Evolutionary conservation across 2,113 vertebrate species (phyloP).

Genomic region (Erinaceus europaeus): DNA sequence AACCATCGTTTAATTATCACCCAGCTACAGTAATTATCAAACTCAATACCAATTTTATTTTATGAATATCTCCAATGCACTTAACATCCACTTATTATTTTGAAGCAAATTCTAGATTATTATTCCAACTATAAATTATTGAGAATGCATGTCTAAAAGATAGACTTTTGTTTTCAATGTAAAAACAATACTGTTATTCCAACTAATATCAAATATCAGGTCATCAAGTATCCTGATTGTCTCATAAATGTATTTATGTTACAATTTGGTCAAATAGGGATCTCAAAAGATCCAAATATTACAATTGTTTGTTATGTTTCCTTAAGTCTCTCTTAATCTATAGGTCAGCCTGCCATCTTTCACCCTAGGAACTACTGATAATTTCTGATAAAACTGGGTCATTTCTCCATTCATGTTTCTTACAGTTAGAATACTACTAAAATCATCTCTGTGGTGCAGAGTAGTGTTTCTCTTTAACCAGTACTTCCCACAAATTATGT

Average conservation of each 20-base stretch:
- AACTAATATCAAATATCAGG: slow-evolving; percentile 27
- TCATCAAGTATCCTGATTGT: slow-evolving; percentile 26
- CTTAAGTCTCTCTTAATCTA: slow-evolving; percentile 34
- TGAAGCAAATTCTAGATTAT: slow-evolving; percentile 33
- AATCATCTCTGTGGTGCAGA: slow-evolving; percentile 20
- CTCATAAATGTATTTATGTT: slow-evolving; percentile 38
- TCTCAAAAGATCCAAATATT: neutral
- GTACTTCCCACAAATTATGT: slow-evolving; percentile 41
- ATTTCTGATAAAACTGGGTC: slow-evolving; percentile 48
- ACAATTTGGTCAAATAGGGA: slow-evolving; percentile 30
- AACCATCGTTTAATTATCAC: slow-evolving; percentile 30
- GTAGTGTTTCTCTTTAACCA: slow-evolving; percentile 25
- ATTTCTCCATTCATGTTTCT: slow-evolving; percentile 22
- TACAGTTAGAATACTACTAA: slow-evolving; percentile 9
- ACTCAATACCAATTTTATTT: slow-evolving; percentile 33
- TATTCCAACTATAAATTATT: slow-evolving; percentile 41
- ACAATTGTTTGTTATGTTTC: neutral
- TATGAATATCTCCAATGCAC: neutral
- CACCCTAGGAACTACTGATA: neutral
- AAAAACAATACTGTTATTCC: slow-evolving; percentile 15
- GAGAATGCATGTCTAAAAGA: slow-evolving; percentile 6
- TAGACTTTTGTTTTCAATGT: slow-evolving; percentile 25
- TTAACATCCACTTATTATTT: slow-evolving; percentile 27
- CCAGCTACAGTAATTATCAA: slow-evolving; percentile 42
- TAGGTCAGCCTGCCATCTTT: slow-evolving; percentile 23